Conservation (phyloP, 2,113 vertebrate species). For the Microcebus griseorufus region DNA sequence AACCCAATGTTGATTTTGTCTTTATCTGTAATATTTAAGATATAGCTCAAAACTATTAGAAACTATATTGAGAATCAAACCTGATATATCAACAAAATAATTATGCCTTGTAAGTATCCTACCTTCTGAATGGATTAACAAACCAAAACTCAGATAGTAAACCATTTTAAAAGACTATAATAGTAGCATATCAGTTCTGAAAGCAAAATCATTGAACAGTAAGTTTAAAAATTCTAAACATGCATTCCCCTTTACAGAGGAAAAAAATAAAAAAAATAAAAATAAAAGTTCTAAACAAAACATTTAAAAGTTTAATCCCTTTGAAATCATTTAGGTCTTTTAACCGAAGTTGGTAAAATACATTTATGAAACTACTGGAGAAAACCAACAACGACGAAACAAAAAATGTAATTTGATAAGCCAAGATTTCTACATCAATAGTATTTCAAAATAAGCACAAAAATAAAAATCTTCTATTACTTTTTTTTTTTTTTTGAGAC, state of each 20-base stretch:
- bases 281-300: background rate
- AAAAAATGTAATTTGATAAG: slow-evolving; percentile 8
- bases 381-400: slow-evolving; percentile 35
- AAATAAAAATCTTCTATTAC: background rate
- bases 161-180: background rate
- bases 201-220: background rate
- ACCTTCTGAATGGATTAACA: background rate
- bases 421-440: background rate
- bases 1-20: background rate
- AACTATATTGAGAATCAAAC: background rate
- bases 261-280: too few species aligned
- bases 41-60: background rate
- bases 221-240: background rate
- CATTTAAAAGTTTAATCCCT: background rate
- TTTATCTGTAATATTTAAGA: background rate
- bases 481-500: too few species aligned
- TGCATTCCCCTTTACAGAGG: too few species aligned
- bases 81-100: background rate
- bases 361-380: background rate
- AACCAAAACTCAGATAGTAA: background rate
- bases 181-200: background rate
- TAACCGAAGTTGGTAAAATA: background rate
- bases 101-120: background rate
- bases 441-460: slow-evolving; percentile 30
- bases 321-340: slow-evolving; percentile 17